These are phyloP conservation scores for Phyllotis vaccarum DNA, from an alignment of 2,797 vertebrate genomes.

Conservation along the genomic window DNA sequence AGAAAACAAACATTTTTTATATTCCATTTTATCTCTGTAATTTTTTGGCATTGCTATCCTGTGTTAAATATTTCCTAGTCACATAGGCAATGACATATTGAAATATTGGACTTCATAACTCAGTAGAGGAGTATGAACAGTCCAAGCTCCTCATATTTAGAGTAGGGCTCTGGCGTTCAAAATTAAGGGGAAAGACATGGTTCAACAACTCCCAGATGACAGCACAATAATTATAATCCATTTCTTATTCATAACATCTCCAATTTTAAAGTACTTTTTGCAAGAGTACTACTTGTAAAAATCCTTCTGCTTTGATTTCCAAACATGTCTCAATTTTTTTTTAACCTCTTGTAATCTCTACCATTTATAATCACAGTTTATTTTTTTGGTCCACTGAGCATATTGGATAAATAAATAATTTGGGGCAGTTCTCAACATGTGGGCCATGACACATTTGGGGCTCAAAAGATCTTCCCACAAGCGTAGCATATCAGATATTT, in stretches of 20 bases:
- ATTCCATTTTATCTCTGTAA: not conserved
- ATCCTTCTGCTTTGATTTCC: not conserved
- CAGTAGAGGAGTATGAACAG: not conserved
- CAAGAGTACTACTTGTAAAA: not conserved
- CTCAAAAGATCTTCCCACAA: not conserved
- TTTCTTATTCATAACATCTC: not conserved
- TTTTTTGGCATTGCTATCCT: not conserved
- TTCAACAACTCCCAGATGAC: not conserved
- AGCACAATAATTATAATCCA: not conserved
- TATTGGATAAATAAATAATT: not conserved
- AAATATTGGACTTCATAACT: not conserved
- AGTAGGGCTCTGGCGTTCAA: not conserved
- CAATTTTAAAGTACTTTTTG: not conserved
- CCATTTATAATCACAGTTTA: not conserved
- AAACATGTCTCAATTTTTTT: not conserved
- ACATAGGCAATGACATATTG: not conserved
- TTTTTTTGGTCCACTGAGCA: not conserved
- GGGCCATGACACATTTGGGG: not conserved
- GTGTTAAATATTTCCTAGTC: not conserved
- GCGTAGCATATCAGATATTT: not conserved
- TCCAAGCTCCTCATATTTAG: not conserved
- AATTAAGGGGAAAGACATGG: fast-evolving
- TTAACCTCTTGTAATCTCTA: not conserved
- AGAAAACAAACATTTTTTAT: not conserved
- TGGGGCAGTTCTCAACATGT: not conserved